phyloP scores from a whole-genome alignment of 2,113 vertebrate species.

The Platysternon megacephalum region DNA sequence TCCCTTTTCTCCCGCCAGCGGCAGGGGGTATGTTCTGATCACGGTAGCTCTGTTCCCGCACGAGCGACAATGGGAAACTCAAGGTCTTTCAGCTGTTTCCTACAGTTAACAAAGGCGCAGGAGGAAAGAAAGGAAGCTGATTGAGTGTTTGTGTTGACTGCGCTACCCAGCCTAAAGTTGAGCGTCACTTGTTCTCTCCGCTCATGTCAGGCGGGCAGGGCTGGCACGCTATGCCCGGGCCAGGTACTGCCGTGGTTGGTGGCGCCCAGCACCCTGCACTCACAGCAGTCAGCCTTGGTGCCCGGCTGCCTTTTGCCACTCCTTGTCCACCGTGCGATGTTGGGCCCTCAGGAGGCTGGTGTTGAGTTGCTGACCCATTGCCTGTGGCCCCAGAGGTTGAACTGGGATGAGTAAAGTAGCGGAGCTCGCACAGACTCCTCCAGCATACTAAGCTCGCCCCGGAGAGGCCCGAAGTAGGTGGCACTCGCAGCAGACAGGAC shows the following conservation, averaged over 20 bases:
- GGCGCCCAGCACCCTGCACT: rapidly evolving
- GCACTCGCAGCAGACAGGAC: rapidly evolving
- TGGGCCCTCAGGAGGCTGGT: rapidly evolving
- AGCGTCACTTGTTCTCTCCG: rapidly evolving
- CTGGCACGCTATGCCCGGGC: too few relatives aligned
- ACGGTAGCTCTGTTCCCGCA: conserved; percentile 71
- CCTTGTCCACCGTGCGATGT: rapidly evolving
- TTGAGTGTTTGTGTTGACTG: conserved; percentile 75
- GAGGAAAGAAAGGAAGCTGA: conserved; percentile 67
- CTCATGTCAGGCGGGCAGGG: background rate
- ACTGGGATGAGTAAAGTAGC: background rate
- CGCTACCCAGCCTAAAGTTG: conserved; percentile 27
- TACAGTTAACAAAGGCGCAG: conserved; percentile 72
- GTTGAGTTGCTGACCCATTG: background rate
- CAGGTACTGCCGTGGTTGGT: background rate
- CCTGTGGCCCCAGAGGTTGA: background rate
- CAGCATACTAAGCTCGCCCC: background rate
- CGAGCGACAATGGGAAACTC: conserved; percentile 67
- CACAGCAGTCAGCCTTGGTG: background rate
- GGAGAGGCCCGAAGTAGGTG: background rate
- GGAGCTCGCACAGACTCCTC: background rate
- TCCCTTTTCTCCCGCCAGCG: conserved; percentile 74
- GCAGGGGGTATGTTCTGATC: conserved; percentile 84
- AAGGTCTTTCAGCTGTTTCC: conserved; percentile 75
- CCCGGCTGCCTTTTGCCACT: rapidly evolving